Evolutionary conservation across 2,888 invertebrate species (phyloP), one percentile per base, ranked within the genome.

Genomic region (Tillus elongatus): DNA sequence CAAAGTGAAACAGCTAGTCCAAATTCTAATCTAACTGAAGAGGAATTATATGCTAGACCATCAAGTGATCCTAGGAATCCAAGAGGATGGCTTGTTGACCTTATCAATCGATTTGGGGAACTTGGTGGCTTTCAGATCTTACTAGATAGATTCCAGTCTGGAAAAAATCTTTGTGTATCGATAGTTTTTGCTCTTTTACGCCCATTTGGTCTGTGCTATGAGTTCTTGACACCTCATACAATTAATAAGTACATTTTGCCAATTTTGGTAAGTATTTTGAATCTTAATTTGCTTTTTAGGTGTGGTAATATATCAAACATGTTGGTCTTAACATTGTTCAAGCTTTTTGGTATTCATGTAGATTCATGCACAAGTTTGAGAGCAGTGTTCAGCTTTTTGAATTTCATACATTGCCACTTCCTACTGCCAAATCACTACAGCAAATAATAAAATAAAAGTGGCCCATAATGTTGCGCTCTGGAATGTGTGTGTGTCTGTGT

Each of bases 1-100:
- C 77, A 75, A 39, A 82, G 82, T 50, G 89, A 89, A 64, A 72
- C 76, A 31, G 75, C 76, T 28, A 74, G 77, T 10, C 66, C 71
- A 30, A 77, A 74, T 40, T 69, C 72, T 32, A 74, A 69, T 54
- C 63, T 73, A 46, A 68, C 78, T 30, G 83, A 85, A 55, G 82
- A 81, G 57, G 82, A 83, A 56, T 64, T 77, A 42, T 81, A 72
- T 56, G 87, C 90, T 16, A 71, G 77, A 52, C 81, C 87, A 37
- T 76, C 82, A 16, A 67, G 72, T 30, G 93, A 95, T 67, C 77
- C 82, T 36, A 77, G 93, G 56, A 82, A 80, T 52, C 88, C 90
- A 9, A 78, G 89, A 49, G 95, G 95, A 40, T 96, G 95, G 95
- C 78, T 96, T 47, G 92, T 95, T 42, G 93, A 96, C 72, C 75